Conservation (phyloP, 92 coral and sea anemone genomes). For the Paramuricea clavata region DNA sequence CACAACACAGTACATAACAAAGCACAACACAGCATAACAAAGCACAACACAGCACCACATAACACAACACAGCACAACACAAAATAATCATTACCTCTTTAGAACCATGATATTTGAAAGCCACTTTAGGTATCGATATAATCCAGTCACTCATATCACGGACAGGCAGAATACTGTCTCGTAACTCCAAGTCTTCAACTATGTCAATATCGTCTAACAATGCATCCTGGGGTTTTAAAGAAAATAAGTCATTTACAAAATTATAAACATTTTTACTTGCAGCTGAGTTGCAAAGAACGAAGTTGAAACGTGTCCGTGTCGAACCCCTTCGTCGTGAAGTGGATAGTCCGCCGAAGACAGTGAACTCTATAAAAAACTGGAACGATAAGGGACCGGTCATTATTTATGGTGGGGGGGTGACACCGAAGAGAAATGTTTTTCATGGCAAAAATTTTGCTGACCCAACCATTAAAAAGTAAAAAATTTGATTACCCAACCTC, state of each 20-base stretch:
- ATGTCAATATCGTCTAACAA: slow-evolving; percentile 33
- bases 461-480: too few relatives aligned
- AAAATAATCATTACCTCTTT: slow-evolving; percentile 25
- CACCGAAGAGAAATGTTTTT: too few relatives aligned
- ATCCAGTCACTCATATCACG: slow-evolving; percentile 95
- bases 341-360: too few relatives aligned
- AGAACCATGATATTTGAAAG: slow-evolving; percentile 28
- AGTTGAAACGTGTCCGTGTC: too few relatives aligned
- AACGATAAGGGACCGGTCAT: too few relatives aligned
- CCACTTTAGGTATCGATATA: slow-evolving; percentile 87
- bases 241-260: background rate
- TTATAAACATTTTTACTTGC: too few relatives aligned
- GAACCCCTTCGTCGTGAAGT: too few relatives aligned
- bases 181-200: slow-evolving; percentile 32
- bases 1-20: slow-evolving; percentile 17
- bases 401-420: too few relatives aligned
- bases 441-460: too few relatives aligned
- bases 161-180: slow-evolving; percentile 10
- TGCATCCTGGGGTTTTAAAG: background rate
- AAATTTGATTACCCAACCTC: too few relatives aligned
- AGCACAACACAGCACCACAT: background rate
- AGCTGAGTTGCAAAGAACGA: too few relatives aligned
- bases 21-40: background rate
- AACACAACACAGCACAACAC: background rate
- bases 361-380: too few relatives aligned